Evolutionary conservation across 2,113 vertebrate genomes (phyloP).

Genomic region (Callorhinus ursinus): DNA sequence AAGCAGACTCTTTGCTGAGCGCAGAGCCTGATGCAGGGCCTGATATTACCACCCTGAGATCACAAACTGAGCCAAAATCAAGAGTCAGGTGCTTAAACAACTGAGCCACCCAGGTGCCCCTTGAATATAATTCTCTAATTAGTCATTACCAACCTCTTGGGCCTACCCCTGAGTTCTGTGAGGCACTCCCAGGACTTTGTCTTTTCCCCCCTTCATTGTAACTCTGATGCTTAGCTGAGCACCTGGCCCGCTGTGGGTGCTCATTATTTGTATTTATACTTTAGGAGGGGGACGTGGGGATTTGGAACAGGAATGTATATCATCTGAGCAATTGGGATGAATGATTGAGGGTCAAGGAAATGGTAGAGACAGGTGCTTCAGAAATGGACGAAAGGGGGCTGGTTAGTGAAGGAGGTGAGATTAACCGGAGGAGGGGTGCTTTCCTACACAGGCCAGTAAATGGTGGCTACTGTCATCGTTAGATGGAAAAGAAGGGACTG

Average conservation of each 20-base stretch:
- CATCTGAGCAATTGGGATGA: not conserved
- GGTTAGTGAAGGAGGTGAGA: not conserved
- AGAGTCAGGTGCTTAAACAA: not conserved
- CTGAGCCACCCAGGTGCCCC: not conserved
- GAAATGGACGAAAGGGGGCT: not conserved
- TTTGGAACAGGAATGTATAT: not conserved
- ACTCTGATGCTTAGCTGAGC: not conserved
- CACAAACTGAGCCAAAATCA: not conserved
- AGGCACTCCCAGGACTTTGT: not conserved
- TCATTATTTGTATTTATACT: not conserved
- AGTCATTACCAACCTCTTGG: not conserved
- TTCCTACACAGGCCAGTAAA: too few relatives aligned
- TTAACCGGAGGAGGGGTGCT: not conserved
- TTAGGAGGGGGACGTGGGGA: not conserved
- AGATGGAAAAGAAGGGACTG: not conserved
- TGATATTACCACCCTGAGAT: not conserved
- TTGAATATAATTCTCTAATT: not conserved
- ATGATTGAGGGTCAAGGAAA: not conserved
- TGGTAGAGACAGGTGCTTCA: not conserved
- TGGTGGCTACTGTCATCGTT: not conserved
- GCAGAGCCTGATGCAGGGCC: not conserved
- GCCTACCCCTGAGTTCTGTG: not conserved
- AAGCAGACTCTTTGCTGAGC: not conserved
- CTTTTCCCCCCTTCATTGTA: too few relatives aligned
- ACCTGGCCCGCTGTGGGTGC: not conserved